Percentiles rank a stretch among this genome's conserved stretches.
phyloP scores from a whole-genome alignment of 2,797 vertebrate species.

The Coendou prehensilis region DNA sequence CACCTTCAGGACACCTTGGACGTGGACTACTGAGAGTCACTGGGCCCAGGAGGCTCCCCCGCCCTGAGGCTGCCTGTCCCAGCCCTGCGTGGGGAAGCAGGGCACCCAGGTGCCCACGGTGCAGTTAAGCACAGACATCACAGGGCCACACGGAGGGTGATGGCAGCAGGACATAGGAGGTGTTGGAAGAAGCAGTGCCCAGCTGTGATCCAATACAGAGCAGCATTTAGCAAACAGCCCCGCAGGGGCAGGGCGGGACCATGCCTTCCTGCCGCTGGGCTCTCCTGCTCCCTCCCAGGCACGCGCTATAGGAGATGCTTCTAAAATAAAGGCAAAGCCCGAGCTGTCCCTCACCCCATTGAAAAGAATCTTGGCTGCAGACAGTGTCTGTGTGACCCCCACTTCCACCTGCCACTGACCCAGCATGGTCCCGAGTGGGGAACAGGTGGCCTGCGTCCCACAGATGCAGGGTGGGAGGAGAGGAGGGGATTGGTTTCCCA shows the following conservation, averaged over 20 bases:
- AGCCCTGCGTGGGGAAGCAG: accelerated
- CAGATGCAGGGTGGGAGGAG: accelerated
- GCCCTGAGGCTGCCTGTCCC: neutral
- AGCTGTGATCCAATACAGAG: accelerated
- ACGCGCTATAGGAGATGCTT: accelerated
- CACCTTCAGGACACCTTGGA: accelerated
- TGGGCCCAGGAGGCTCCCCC: accelerated
- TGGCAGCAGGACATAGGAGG: neutral
- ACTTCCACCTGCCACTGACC: accelerated
- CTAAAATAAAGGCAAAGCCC: neutral
- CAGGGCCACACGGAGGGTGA: accelerated
- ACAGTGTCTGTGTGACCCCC: accelerated
- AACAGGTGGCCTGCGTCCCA: neutral
- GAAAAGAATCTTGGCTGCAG: accelerated
- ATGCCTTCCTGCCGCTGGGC: accelerated
- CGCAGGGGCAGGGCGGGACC: accelerated
- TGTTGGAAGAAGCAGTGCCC: accelerated
- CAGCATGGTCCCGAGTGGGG: neutral
- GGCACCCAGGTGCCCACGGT: accelerated
- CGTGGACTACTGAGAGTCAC: neutral
- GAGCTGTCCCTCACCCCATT: accelerated
- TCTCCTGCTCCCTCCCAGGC: no score
- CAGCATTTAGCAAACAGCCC: accelerated
- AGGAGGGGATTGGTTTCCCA: slow-evolving; percentile 51
- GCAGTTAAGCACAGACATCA: accelerated